These are phyloP conservation scores for Linyphia triangularis DNA, from an alignment of 2,888 invertebrate genomes.

Conservation along the genomic window DNA sequence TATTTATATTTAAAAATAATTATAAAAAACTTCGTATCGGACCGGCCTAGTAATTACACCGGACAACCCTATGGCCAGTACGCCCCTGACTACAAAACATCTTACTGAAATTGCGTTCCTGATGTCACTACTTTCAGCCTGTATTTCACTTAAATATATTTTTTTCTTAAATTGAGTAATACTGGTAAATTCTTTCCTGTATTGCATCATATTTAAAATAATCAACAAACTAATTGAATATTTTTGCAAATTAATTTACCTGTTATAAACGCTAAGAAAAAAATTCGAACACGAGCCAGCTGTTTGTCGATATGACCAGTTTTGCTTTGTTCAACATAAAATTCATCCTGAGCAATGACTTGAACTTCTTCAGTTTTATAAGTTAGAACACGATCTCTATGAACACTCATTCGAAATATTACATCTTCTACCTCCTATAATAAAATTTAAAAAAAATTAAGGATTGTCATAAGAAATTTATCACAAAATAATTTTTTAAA, in stretches of 20 bases:
- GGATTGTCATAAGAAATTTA: background rate
- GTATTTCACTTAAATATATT: too few relatives aligned
- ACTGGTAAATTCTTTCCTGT: too few relatives aligned
- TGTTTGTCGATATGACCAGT: constrained; percentile 92
- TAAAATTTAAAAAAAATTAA: background rate
- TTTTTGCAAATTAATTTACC: constrained; percentile 81
- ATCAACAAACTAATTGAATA: background rate
- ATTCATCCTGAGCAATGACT: constrained; percentile 94
- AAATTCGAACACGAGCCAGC: constrained; percentile 95
- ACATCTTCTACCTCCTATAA: constrained; percentile 89
- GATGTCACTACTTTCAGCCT: too few relatives aligned
- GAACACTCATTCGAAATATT: constrained; percentile 90
- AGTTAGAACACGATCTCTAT: constrained; percentile 91
- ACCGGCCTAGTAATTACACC: too few relatives aligned
- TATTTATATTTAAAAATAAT: too few relatives aligned
- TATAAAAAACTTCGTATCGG: too few relatives aligned
- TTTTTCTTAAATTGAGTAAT: too few relatives aligned
- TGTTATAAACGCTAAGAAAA: constrained; percentile 97
- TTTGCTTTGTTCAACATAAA: constrained; percentile 89
- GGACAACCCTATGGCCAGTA: too few relatives aligned
- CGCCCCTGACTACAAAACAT: too few relatives aligned
- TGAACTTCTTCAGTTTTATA: constrained; percentile 99
- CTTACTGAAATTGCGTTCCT: too few relatives aligned
- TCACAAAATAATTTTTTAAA: background rate
- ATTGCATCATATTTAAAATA: too few relatives aligned